Evolutionary conservation across 2,113 vertebrate species (phyloP), one percentile per base, ranked within the genome.

Genomic region (Glaucidium brasilianum): DNA sequence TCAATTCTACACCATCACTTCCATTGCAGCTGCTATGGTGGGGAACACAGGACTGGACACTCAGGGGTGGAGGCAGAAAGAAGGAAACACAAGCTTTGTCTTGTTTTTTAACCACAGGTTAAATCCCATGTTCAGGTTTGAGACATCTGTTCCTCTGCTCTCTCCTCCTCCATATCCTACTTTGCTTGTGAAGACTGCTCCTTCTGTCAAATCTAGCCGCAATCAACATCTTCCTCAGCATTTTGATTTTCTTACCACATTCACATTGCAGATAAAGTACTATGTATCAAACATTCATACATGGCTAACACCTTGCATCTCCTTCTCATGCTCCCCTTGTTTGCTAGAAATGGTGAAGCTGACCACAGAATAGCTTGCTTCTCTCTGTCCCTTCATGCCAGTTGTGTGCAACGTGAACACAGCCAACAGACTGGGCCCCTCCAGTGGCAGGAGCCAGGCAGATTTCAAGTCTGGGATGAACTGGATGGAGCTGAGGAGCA

Each of bases 11-110:
- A 10, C 6, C 60, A 12, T 41, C 34, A 26, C 56, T 74, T 82
- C 32, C 41, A 25, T 15, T 18, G 41, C 53, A 85, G 50, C 9
- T 85, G 19, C 50, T 52, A 4, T 0, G 2, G 10, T 0, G 1
- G 73, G 30, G 22, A 21, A 12, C 5, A 4, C 50, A 64, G 29
- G 22, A 34, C 32, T n/a, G 0, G 0, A 20, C 19, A 15, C 12
- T 77, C 21, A 39, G 35, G 18, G 3, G 62, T 15, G 26, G 21
- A 64, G 15, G 12, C 45, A 82, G 34, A 53, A 81, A 34, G 21
- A 5, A n/a, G 21, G 20, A 67, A 77, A 32, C 11, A 58, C 4
- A 21, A 19, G 2, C 6, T 32, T 81, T 68, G 16, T 21, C 35
- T 52, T n/a, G n/a, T n/a, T n/a, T n/a, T n/a, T n/a, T n/a, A n/a